A percentile compares a stretch with the other conserved stretches of the same genome.
Conservation (phyloP, 1,140 invertebrate species). For the Drosophila eugracilis region DNA sequence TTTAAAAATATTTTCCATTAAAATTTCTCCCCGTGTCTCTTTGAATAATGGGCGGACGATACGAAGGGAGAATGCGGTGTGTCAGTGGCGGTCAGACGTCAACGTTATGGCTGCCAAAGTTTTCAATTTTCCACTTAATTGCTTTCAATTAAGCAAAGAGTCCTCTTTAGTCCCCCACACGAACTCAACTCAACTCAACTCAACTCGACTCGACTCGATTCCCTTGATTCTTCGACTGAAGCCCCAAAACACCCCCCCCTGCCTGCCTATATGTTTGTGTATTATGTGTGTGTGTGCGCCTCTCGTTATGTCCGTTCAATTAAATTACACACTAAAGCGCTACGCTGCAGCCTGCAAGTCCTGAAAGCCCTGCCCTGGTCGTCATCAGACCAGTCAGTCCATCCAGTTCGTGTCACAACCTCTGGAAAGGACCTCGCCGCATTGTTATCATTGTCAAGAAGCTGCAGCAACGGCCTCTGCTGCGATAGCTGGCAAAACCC, state of each 20-base stretch:
- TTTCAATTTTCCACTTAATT: constrained; percentile 84
- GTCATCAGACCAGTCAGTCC: constrained; percentile 31
- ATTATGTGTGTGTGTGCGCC: constrained; percentile 22
- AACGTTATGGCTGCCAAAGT: constrained; percentile 83
- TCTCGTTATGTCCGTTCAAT: constrained; percentile 82
- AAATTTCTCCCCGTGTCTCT: neutral
- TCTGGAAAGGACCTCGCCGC: constrained; percentile 45
- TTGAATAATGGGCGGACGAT: constrained; percentile 12
- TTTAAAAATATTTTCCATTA: neutral
- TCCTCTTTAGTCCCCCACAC: constrained; percentile 71
- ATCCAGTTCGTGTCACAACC: constrained; percentile 42
- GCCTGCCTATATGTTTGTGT: neutral
- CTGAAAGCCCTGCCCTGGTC: constrained; percentile 42
- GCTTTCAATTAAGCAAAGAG: constrained; percentile 84
- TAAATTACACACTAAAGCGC: constrained; percentile 81
- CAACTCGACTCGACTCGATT: constrained; percentile 14
- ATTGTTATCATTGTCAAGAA: constrained; percentile 82
- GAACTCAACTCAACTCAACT: constrained; percentile 35
- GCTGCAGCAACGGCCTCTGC: constrained; percentile 39
- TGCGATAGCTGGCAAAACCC: constrained; percentile 7
- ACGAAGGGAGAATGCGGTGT: constrained; percentile 18
- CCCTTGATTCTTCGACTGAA: constrained; percentile 17
- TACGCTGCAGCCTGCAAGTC: constrained; percentile 39
- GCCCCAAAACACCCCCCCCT: constrained; percentile 18
- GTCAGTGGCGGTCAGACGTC: constrained; percentile 65